Evolutionary conservation across 1,140 invertebrate species (phyloP).

Genomic region (Trinorchestia longiramus): DNA sequence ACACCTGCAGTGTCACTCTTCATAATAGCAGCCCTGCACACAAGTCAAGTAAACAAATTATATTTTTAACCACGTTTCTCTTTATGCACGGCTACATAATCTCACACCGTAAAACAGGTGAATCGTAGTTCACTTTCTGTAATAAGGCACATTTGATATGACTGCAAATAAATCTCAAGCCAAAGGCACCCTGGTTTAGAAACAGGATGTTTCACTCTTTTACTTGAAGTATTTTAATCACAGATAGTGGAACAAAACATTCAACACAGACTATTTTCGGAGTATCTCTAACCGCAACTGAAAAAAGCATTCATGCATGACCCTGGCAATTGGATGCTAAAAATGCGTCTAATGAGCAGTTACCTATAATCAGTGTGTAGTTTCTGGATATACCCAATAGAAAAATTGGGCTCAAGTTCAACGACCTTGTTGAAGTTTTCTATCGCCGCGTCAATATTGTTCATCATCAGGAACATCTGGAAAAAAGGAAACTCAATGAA

Average conservation of each 20-base stretch:
- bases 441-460: constrained; percentile 83
- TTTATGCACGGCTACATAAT: not conserved
- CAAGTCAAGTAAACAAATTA: not conserved
- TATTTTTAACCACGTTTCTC: not conserved
- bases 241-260: not conserved
- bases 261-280: not conserved
- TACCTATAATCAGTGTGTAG: constrained; percentile 85
- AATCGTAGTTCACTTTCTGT: not conserved
- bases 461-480: constrained; percentile 85
- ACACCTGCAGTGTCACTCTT: constrained; percentile 74
- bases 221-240: not conserved
- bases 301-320: not conserved
- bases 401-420: constrained; percentile 83
- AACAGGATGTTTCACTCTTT: not conserved
- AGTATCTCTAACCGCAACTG: not conserved
- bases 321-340: not conserved
- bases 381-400: constrained; percentile 88
- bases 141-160: not conserved
- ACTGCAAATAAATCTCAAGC: not conserved
- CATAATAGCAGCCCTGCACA: constrained; percentile 59
- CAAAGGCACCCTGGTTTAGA: not conserved
- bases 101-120: not conserved
- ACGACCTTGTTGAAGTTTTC: constrained; percentile 87
- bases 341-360: not conserved
- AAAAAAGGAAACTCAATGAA: constrained; percentile 58